Conservation (phyloP, 2,888 invertebrate species). For the Automeris io region DNA sequence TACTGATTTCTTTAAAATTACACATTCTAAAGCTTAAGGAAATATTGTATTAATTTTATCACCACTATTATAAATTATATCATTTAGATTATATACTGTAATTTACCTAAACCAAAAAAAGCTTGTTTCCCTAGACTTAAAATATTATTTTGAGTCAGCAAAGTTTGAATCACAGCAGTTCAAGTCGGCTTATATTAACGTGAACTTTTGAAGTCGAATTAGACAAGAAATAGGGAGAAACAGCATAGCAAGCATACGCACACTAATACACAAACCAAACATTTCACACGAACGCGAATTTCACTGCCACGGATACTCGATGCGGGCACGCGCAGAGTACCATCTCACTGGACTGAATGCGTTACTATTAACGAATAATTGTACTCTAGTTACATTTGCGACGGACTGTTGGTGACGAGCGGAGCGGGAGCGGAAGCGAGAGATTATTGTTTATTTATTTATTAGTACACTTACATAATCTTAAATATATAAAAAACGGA, state of each 20-base stretch:
- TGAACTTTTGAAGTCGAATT: background rate
- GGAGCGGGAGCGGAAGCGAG: constrained; percentile 28
- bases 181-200: too few relatives aligned
- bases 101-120: too few relatives aligned
- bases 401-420: constrained; percentile 23
- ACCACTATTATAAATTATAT: too few relatives aligned
- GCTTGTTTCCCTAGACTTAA: too few relatives aligned
- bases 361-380: constrained; percentile 45
- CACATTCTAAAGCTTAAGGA: too few relatives aligned
- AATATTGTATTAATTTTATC: too few relatives aligned
- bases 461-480: too few relatives aligned
- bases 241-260: background rate
- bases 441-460: background rate
- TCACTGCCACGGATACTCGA: constrained; percentile 48
- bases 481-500: too few relatives aligned
- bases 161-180: too few relatives aligned
- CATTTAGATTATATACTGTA: too few relatives aligned
- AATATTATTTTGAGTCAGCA: too few relatives aligned
- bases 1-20: too few relatives aligned
- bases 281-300: constrained; percentile 19
- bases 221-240: background rate
- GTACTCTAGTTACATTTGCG: constrained; percentile 38
- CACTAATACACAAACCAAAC: constrained; percentile 22
- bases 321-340: constrained; percentile 59
- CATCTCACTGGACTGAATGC: constrained; percentile 57